Conservation (phyloP, 2,888 invertebrate genomes). For the Lamproptera curius region DNA sequence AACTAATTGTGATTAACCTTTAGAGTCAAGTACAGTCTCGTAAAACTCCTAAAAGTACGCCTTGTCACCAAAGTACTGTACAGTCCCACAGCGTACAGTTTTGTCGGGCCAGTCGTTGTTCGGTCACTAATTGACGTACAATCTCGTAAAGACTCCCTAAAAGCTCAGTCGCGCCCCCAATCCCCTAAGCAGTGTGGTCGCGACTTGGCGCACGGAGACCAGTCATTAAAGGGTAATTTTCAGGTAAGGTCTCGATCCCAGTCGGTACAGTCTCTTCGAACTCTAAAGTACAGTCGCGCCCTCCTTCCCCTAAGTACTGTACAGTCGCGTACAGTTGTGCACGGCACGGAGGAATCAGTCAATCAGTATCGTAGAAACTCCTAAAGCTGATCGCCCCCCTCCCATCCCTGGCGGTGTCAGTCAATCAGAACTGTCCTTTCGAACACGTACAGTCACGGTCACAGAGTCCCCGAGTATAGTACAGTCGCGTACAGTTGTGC, state of each 20-base stretch:
- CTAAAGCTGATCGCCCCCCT: too few species aligned
- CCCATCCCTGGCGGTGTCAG: too few species aligned
- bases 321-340: background rate
- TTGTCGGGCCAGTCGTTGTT: background rate
- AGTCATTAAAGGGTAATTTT: background rate
- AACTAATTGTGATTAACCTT: too few species aligned
- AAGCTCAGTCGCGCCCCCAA: background rate
- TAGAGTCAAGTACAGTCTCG: too few species aligned
- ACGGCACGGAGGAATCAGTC: too few species aligned
- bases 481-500: constrained; percentile 30
- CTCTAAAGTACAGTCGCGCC: background rate
- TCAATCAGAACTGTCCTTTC: too few species aligned
- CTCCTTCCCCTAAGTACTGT: background rate
- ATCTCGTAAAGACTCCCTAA: background rate
- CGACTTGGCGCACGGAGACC: background rate
- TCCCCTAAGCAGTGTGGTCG: background rate
- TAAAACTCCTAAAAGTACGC: too few species aligned
- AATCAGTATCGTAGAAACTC: too few species aligned
- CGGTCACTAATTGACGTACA: background rate
- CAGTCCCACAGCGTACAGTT: too few species aligned
- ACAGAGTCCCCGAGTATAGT: too few species aligned
- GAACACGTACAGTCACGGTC: background rate
- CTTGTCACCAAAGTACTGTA: too few species aligned
- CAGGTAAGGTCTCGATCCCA: background rate
- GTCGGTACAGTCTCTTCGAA: background rate